Evolutionary conservation across 2,797 vertebrate genomes (phyloP), one percentile per base, ranked within the genome.

Genomic region (Chaunax sp.): DNA sequence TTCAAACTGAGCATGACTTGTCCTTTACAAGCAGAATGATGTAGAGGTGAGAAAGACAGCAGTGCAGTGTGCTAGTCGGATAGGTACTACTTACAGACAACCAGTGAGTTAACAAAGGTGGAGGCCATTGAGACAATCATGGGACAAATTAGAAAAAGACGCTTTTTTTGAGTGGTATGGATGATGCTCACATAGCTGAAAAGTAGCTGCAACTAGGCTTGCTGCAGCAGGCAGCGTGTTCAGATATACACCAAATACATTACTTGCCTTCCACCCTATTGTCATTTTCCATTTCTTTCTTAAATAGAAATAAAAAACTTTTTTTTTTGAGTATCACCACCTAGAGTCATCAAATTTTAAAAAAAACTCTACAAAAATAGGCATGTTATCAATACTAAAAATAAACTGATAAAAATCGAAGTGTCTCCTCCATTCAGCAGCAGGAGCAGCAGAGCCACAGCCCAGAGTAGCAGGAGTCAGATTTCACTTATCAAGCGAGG

Each of bases 61-160:
- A 70, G 61, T 65, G 69, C 66, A 84, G 85, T 72, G 76, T 76
- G 70, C 72, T 64, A 62, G 60, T 63, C 67, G 72, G 51, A 73
- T 2, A 50, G 63, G 41, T 82, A 85, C 79, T 77, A 54, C 64
- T 86, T 77, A 86, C 73, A 86, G 69, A 69, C 59, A 73, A 85
- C 78, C 74, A 77, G 70, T 46, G 45, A 50, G 56, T 81, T 86
- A 82, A 75, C 79, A 64, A 70, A 81, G 51, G 38, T 38, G 47
- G 30, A 71, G 47, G 64, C 64, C 67, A 60, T 63, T 50, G 70
- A 78, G 51, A 77, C 26, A 68, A 75, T 81, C 51, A 85, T 74
- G 59, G 35, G 68, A 75, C 63, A 67, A 49, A 64, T 64, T 54
- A 67, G 64, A 61, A 71, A 64, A 74, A 70, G 38, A 61, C 7